phyloP scores from a whole-genome alignment of 1,140 invertebrate species.

The Neodiprion fabricii region DNA sequence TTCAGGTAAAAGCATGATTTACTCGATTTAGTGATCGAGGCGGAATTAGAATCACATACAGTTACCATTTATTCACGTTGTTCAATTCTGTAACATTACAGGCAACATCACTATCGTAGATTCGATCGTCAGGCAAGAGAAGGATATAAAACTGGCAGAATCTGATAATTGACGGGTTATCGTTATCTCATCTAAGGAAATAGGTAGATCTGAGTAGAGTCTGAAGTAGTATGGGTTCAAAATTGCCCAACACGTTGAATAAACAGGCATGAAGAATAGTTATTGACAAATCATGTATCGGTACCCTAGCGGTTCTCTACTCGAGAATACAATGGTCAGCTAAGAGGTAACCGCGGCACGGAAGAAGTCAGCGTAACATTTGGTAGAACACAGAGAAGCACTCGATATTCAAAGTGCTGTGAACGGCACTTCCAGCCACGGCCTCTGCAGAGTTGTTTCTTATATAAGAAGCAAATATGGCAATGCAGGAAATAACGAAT shows the following conservation, averaged over 20 bases:
- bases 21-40: too few species aligned
- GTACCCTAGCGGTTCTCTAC: neutral
- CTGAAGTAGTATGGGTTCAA: neutral
- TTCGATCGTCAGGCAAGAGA: too few species aligned
- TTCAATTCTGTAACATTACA: too few species aligned
- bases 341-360: neutral
- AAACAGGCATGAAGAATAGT: conserved; percentile 4
- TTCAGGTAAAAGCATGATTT: neutral
- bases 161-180: too few species aligned
- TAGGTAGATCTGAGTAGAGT: too few species aligned
- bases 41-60: too few species aligned
- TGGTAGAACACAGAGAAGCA: conserved; percentile 1
- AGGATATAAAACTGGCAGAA: too few species aligned
- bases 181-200: too few species aligned
- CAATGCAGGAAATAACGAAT: conserved; percentile 7
- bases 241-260: neutral
- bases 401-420: neutral
- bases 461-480: neutral
- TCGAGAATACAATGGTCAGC: neutral
- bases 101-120: too few species aligned
- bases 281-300: conserved; percentile 7
- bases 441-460: neutral
- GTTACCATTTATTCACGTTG: too few species aligned
- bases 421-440: conserved; percentile 3
- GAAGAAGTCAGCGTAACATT: neutral